Evolutionary conservation across 2,797 vertebrate genomes (phyloP), one percentile per base, ranked within the genome.

Genomic region (Ctenosaura bakeri): DNA sequence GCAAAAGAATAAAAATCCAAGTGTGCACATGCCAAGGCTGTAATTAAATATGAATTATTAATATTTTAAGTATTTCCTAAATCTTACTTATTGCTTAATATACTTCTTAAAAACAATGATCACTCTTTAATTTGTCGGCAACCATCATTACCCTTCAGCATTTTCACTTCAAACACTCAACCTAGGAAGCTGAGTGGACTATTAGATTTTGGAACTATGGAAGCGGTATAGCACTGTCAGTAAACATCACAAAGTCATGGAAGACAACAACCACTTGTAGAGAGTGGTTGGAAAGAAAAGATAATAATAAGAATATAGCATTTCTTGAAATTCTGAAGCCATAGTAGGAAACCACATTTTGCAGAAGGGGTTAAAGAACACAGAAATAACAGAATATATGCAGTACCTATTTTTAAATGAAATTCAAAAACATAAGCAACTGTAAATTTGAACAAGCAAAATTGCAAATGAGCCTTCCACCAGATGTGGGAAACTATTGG

Each of bases 1-100:
- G 95, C 56, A 95, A 93, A 92, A 95, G 29, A 89, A 94, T 95
- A 90, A 64, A 93, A 94, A 83, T 32, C 22, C 10, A 87, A 54
- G 81, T 76, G n/a, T 77, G 13, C 62, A 54, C 22, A 32, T 24
- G 78, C 35, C 29, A 89, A 35, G 8, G 46, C 1, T 56, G 32
- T 18, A n/a, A 16, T 35, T 42, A 81, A 90, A 62, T 69, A 42
- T 8, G 46, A 56, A 62, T 54, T 12, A 35, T 16, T n/a, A 84
- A 6, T 59, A 50, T 50, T 76, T 35, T 83, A 79, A 14, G 79
- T n/a, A 90, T 59, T 62, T 64, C n/a, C 26, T 14, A 69, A 42
- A 22, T 35, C 73, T 42, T 12, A 35, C 13, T 82, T 42, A 20
- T 83, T 76, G 69, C 16, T 46, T 62, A 88, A 87, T 56, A 8